phyloP scores from a whole-genome alignment of 2,113 vertebrate genomes.

The Sinocyclocheilus anshuiensis region DNA sequence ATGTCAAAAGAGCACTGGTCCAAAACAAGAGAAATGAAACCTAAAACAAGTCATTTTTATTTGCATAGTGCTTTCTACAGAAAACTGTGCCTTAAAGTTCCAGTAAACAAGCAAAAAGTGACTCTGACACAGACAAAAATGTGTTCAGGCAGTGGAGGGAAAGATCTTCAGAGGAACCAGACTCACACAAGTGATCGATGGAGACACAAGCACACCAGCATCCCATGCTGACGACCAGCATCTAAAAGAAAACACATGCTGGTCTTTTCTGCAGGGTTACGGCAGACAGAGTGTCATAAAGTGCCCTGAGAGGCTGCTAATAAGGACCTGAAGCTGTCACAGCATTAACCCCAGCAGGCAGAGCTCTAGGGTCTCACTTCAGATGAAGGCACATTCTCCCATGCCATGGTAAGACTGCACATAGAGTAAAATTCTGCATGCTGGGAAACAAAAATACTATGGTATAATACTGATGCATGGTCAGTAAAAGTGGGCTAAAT shows the following conservation, averaged over 20 bases:
- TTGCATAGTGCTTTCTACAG: neutral
- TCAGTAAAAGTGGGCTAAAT: neutral
- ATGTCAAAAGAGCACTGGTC: neutral
- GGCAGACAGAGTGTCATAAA: slow-evolving; percentile 2
- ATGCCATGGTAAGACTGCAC: neutral
- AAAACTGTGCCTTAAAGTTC: neutral
- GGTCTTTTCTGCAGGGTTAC: neutral
- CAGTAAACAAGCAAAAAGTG: neutral
- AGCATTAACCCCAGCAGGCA: slow-evolving; percentile 2
- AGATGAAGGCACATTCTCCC: neutral
- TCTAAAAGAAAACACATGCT: slow-evolving; percentile 25
- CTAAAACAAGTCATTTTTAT: no score
- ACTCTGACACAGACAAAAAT: neutral
- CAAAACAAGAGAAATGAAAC: neutral
- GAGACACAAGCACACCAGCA: slow-evolving; percentile 16
- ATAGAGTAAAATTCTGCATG: neutral
- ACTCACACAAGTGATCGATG: neutral
- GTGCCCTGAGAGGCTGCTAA: neutral
- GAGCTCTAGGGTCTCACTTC: neutral
- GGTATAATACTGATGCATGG: neutral
- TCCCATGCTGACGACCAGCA: neutral
- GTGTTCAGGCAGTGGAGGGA: neutral
- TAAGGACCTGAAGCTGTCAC: slow-evolving; percentile 14
- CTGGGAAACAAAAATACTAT: neutral
- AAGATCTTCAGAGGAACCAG: neutral